Percentiles rank a stretch among this genome's conserved stretches.
These are phyloP conservation scores for Agapornis roseicollis DNA, from an alignment of 2,113 vertebrate genomes.

Conservation along the genomic window DNA sequence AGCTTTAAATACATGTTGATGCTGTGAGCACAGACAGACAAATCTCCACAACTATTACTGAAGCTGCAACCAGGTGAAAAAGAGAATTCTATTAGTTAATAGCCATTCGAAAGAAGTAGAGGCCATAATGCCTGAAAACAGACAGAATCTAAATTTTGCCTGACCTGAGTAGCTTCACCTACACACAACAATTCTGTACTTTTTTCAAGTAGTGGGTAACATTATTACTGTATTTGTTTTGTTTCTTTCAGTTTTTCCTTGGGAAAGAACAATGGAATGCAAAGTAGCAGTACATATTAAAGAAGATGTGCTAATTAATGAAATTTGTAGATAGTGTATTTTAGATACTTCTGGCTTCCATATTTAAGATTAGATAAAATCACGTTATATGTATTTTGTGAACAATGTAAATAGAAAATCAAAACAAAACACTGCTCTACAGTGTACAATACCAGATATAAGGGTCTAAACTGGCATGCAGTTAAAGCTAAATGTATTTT, in stretches of 20 bases:
- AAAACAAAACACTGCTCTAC: not conserved
- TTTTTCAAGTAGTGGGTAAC: not conserved
- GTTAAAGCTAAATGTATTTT: constrained; percentile 15
- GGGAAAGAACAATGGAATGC: not conserved
- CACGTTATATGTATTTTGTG: not conserved
- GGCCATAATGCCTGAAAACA: not conserved
- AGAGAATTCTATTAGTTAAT: not conserved
- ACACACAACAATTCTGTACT: not conserved
- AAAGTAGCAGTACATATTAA: not conserved
- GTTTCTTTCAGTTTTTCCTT: not conserved
- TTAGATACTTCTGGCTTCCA: not conserved
- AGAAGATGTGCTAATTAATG: not conserved
- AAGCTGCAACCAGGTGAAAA: not conserved
- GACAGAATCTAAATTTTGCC: not conserved
- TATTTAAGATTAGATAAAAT: not conserved
- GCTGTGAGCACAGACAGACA: not conserved
- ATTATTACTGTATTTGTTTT: not conserved
- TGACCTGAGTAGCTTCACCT: not conserved
- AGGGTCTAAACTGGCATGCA: not conserved
- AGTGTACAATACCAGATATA: not conserved
- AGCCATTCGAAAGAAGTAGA: not conserved
- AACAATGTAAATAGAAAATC: not conserved
- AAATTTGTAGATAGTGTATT: not conserved
- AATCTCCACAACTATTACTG: not conserved
- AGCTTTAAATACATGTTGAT: not conserved